Evolutionary conservation across 2,888 invertebrate species (phyloP).

Genomic region (Pseudococcus jackbeardsleyi): DNA sequence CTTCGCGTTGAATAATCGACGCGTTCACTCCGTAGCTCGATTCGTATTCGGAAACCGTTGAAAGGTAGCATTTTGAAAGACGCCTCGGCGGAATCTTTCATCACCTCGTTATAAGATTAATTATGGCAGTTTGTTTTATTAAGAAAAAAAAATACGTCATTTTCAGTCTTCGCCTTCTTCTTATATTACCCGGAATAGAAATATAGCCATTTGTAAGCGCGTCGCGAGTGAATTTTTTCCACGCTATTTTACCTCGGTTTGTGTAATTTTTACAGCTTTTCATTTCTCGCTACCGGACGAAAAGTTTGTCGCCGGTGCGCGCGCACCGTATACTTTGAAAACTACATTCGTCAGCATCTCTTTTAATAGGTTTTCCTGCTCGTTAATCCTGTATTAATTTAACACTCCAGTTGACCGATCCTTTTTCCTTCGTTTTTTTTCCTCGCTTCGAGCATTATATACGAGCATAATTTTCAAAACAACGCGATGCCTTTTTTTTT

Average conservation of each 20-base stretch:
- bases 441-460: background rate
- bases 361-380: conserved; percentile 39
- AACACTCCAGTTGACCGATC: conserved; percentile 46
- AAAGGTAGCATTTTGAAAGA: conserved; percentile 10
- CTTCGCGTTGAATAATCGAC: too few species aligned
- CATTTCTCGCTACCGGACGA: background rate
- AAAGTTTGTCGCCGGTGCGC: background rate
- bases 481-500: background rate
- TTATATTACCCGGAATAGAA: background rate
- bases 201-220: too few species aligned
- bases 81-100: background rate
- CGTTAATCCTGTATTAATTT: conserved; percentile 54
- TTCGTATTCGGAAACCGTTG: conserved; percentile 34
- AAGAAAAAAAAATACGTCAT: conserved; percentile 38
- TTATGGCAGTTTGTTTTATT: conserved; percentile 43
- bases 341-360: conserved; percentile 45
- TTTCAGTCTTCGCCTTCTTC: background rate
- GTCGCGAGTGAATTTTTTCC: conserved; percentile 23
- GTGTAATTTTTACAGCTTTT: conserved; percentile 10
- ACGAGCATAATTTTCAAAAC: background rate
- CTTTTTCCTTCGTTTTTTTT: background rate
- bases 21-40: background rate
- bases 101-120: conserved; percentile 49
- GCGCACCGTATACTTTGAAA: background rate
- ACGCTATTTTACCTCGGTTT: background rate